Conservation (phyloP, 2,113 vertebrate genomes). For the Chloropsis hardwickii region DNA sequence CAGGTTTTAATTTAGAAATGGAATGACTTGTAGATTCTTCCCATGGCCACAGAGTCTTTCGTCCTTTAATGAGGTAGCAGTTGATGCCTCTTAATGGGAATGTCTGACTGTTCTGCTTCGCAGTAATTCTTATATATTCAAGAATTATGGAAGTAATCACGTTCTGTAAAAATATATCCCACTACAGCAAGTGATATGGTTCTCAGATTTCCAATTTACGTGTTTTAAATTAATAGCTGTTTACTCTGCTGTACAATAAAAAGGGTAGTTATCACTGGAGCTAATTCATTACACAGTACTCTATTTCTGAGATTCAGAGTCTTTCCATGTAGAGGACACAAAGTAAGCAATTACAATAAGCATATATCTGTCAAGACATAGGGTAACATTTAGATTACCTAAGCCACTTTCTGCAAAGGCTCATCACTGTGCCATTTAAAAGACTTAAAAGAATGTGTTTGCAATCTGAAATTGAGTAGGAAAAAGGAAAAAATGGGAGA, state of each 20-base stretch:
- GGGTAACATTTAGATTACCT: background rate
- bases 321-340: background rate
- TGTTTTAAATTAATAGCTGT: constrained; percentile 66
- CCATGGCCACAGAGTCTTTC: constrained; percentile 2
- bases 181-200: background rate
- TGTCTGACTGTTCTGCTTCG: constrained; percentile 26
- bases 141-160: constrained; percentile 63
- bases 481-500: background rate
- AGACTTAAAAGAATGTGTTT: background rate
- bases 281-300: constrained; percentile 38
- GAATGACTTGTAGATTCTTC: background rate
- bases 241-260: constrained; percentile 61
- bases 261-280: constrained; percentile 38
- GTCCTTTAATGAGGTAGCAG: constrained; percentile 13
- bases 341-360: constrained; percentile 31
- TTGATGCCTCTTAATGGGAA: background rate
- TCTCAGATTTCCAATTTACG: constrained; percentile 62
- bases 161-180: constrained; percentile 30
- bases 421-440: background rate
- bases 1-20: constrained; percentile 15
- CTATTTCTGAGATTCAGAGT: constrained; percentile 25
- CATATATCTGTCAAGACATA: background rate
- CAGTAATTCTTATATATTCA: constrained; percentile 39
- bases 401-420: background rate
- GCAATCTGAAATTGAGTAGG: background rate